phyloP scores from a whole-genome alignment of 2,888 invertebrate species.

The Tenthredo livida region DNA sequence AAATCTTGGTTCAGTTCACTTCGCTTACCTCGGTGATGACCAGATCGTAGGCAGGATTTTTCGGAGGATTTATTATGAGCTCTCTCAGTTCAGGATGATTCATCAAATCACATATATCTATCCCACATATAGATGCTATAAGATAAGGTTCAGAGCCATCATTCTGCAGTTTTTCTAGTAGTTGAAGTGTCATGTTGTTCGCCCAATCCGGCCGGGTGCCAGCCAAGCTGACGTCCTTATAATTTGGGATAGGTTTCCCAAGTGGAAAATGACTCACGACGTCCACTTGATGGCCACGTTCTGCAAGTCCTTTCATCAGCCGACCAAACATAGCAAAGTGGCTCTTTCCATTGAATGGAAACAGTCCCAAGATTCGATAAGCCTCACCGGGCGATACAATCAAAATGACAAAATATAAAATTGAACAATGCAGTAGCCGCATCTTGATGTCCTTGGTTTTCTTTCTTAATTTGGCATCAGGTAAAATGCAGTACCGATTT shows the following conservation, averaged over 20 bases:
- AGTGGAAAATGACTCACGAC: constrained; percentile 63
- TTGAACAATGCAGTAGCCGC: neutral
- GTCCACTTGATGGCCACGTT: constrained; percentile 77
- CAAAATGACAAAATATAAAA: constrained; percentile 52
- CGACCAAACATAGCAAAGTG: constrained; percentile 78
- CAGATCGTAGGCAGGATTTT: constrained; percentile 49
- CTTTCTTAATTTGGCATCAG: neutral
- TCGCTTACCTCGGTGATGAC: constrained; percentile 48
- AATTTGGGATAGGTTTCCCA: constrained; percentile 31
- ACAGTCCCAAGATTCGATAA: constrained; percentile 76
- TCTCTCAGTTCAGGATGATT: constrained; percentile 60
- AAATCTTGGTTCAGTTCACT: neutral
- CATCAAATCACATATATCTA: constrained; percentile 61
- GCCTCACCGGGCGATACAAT: constrained; percentile 61
- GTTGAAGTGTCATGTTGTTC: constrained; percentile 20
- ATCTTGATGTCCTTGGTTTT: neutral
- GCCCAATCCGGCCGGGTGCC: neutral
- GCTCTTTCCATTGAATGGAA: constrained; percentile 77
- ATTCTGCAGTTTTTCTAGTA: neutral
- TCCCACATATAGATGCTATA: neutral
- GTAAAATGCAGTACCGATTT: no score
- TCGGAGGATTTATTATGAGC: constrained; percentile 57
- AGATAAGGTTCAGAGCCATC: neutral
- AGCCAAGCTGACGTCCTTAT: neutral
- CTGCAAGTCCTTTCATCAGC: constrained; percentile 75